Percentiles rank a stretch among this genome's conserved stretches.
Conservation (phyloP, 2,113 vertebrate genomes). For the Sphaerodactylus townsendi region DNA sequence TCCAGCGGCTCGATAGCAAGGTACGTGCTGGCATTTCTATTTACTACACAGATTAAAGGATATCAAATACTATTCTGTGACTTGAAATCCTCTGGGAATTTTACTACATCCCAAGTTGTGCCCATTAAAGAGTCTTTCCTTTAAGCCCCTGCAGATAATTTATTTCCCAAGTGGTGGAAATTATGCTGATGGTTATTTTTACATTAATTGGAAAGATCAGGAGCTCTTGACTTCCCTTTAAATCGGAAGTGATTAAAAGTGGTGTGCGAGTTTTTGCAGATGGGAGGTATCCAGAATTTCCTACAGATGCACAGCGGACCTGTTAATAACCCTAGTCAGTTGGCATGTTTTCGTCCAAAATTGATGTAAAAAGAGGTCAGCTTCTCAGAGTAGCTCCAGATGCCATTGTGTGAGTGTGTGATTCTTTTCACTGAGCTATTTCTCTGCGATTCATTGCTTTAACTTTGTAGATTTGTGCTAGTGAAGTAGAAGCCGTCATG, state of each 20-base stretch:
- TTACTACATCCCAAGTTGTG: background rate
- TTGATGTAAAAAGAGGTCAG: background rate
- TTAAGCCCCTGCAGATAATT: background rate
- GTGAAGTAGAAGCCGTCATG: slow-evolving; percentile 90
- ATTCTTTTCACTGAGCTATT: background rate
- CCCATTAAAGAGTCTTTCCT: accelerated
- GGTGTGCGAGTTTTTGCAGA: background rate
- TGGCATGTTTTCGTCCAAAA: background rate
- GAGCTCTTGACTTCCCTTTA: background rate
- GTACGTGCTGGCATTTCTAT: slow-evolving; percentile 65
- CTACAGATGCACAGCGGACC: background rate
- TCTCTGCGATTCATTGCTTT: background rate
- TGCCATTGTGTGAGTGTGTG: too few relatives aligned
- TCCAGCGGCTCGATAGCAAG: slow-evolving; percentile 94
- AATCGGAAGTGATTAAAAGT: background rate
- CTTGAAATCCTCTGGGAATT: background rate
- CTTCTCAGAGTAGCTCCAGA: too few relatives aligned
- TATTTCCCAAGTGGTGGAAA: background rate
- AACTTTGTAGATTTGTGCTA: slow-evolving; percentile 82
- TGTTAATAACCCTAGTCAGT: background rate
- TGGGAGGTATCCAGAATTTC: background rate
- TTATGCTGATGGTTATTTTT: background rate
- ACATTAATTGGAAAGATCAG: background rate
- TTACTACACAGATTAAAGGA: background rate
- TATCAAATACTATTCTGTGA: too few relatives aligned